Conservation (phyloP, 1,140 invertebrate genomes). For the Argopecten irradians region DNA sequence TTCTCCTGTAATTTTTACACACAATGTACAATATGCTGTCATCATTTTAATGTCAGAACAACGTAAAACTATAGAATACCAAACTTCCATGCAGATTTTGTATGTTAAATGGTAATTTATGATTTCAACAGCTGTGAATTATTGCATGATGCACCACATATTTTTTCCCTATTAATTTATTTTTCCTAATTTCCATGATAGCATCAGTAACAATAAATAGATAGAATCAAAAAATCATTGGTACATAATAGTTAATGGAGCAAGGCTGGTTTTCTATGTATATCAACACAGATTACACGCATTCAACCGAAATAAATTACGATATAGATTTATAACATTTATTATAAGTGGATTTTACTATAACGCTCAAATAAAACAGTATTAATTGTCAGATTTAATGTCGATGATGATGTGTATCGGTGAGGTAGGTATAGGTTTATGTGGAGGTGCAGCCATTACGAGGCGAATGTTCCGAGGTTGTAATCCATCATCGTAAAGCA, state of each 20-base stretch:
- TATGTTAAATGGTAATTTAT: background rate
- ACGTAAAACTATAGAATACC: too few relatives aligned
- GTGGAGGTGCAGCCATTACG: background rate
- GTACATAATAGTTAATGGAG: background rate
- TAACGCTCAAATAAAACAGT: background rate
- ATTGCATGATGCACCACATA: background rate
- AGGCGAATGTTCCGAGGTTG: background rate
- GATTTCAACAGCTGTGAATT: background rate
- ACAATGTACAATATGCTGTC: too few relatives aligned
- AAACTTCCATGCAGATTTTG: too few relatives aligned
- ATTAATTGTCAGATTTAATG: background rate
- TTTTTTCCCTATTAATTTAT: too few relatives aligned
- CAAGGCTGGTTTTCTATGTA: background rate
- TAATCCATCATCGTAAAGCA: background rate
- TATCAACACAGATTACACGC: background rate
- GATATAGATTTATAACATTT: background rate
- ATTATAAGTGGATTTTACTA: conserved; percentile 23
- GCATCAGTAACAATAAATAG: background rate
- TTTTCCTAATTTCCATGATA: background rate
- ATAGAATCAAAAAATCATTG: background rate
- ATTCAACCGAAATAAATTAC: background rate
- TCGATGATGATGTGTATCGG: background rate
- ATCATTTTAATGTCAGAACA: too few relatives aligned
- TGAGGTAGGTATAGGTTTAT: background rate
- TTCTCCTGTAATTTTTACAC: too few relatives aligned